Evolutionary conservation across 2,888 invertebrate species (phyloP).

Genomic region (Tetramorium bicarinatum): DNA sequence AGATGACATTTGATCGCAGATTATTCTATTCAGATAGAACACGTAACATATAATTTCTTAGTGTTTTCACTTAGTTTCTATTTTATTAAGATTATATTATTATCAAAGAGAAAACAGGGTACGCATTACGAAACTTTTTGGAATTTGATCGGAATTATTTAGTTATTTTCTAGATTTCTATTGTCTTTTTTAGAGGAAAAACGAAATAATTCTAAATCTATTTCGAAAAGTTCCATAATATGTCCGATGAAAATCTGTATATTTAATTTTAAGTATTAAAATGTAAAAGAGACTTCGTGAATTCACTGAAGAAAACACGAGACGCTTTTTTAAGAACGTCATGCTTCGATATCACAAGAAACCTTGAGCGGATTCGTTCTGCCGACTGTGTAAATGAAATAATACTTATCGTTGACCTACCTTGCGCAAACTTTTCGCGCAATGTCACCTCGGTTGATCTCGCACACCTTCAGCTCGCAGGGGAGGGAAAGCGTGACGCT

Average conservation of each 20-base stretch:
- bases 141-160: no score
- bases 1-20: no score
- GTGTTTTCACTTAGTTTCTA: no score
- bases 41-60: no score
- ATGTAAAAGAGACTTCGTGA: slow-evolving; percentile 1
- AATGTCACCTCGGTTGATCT: slow-evolving; percentile 49
- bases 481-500: slow-evolving; percentile 26
- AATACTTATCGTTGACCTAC: slow-evolving; percentile 59
- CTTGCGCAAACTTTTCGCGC: slow-evolving; percentile 47
- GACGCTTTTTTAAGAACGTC: neutral
- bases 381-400: slow-evolving; percentile 51
- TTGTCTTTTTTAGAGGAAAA: no score
- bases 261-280: slow-evolving; percentile 1
- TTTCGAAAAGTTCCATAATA: no score
- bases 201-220: no score
- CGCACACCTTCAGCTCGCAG: neutral
- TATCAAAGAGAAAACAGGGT: no score
- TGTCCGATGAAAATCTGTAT: neutral
- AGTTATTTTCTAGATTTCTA: no score
- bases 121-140: no score
- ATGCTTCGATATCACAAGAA: slow-evolving; percentile 13
- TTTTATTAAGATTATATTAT: no score
- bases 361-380: slow-evolving; percentile 8
- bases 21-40: no score
- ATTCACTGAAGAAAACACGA: slow-evolving; percentile 8